Base-by-base conservation (phyloP, 2,797 vertebrate species). In the Epinephelus coioides region DNA sequence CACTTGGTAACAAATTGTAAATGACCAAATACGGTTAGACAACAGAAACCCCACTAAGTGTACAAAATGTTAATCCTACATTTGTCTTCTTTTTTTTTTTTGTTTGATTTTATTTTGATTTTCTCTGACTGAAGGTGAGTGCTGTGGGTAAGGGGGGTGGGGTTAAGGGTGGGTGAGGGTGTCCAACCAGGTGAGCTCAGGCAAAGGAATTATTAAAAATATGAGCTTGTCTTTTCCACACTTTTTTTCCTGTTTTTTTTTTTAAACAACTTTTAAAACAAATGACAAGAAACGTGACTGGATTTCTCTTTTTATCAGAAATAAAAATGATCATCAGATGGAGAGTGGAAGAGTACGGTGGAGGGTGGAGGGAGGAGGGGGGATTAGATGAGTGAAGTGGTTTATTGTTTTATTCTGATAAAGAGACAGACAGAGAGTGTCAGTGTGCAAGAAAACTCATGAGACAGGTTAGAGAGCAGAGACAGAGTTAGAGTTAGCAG, bases 51-150 rank as follows among this genome's bases (percentile, higher is more conserved):
- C 94, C 95, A 97, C 95, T 92, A 95, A 90, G 95, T 87, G 95
- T 97, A 97, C 97, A 96, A 98, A 97, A 97, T 94, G 94, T 96
- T 97, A 96, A 97, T 94, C 87, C 89, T 91, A 93, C 95, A 92
- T 91, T 95, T 95, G 56, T 89, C 81, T 86, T 91, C 88, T 49
- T 44, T 50, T 87, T 27, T 27, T 25, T 25, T 79, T 34, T 82
- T 86, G 83, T 90, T 90, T 89, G 81, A 7, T 78, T 78, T 81
- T 81, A 27, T 61, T 83, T 84, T 60, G 34, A 87, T 84, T 88
- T 91, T 90, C 83, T 91, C 86, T 83, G 86, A 88, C 86, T 87
- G 89, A 84, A 78, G 66, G 84, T 86, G 91, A 90, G 86, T 85
- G 88, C 76, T 71, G 79, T 59, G 81, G 81, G 80, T 73, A 73